phyloP scores from a whole-genome alignment of 2,888 invertebrate genomes.

The Polydrusus pterygomalis region DNA sequence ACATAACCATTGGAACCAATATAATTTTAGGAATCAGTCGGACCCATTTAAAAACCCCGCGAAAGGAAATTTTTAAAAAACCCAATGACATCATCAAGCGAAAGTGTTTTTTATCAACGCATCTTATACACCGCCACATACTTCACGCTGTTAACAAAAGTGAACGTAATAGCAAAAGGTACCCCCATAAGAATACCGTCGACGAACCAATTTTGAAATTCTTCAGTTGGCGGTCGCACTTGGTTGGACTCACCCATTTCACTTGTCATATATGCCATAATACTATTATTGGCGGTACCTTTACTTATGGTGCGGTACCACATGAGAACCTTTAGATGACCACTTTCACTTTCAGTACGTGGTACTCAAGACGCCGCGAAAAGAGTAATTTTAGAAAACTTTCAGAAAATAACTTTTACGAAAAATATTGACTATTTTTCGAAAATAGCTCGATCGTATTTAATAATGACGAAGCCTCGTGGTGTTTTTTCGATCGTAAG shows the following conservation, averaged over 20 bases:
- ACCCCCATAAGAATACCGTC: slow-evolving; percentile 23
- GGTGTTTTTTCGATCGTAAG: slow-evolving; percentile 52
- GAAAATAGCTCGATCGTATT: slow-evolving; percentile 2
- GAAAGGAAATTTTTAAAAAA: slow-evolving; percentile 1
- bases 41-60: slow-evolving; percentile 32
- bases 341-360: slow-evolving; percentile 37
- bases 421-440: not conserved
- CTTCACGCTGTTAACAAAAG: not conserved
- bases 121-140: slow-evolving; percentile 14
- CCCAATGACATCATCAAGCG: slow-evolving; percentile 23
- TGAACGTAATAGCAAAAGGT: slow-evolving; percentile 23
- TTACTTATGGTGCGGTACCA: slow-evolving; percentile 31
- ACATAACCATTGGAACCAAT: not conserved
- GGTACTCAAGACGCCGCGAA: slow-evolving; percentile 14
- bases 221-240: slow-evolving; percentile 85
- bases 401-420: not conserved
- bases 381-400: too few species aligned
- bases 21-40: not conserved
- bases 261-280: slow-evolving; percentile 3
- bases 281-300: not conserved
- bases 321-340: slow-evolving; percentile 14
- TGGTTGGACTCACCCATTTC: slow-evolving; percentile 6
- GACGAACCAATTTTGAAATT: slow-evolving; percentile 73
- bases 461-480: slow-evolving; percentile 48
- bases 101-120: slow-evolving; percentile 16